Conservation (phyloP, 2,888 invertebrate genomes). For the Cataglyphis altisquamis region DNA sequence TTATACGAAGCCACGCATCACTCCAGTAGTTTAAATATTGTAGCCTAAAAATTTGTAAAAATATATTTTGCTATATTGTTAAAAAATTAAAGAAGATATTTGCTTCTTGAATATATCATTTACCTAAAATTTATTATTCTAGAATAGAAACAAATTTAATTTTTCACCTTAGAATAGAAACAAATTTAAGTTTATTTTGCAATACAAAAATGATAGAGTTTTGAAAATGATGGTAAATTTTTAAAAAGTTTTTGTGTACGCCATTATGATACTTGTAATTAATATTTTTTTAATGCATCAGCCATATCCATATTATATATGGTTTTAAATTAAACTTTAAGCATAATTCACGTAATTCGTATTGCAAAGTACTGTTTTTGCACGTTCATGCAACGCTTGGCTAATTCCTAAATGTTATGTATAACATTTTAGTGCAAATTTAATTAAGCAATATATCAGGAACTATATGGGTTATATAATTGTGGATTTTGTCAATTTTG, state of each 20-base stretch:
- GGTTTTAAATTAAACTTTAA: not conserved
- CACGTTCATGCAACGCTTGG: not conserved
- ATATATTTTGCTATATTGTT: slow-evolving; percentile 22
- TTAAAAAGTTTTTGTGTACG: not conserved
- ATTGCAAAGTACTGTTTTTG: not conserved
- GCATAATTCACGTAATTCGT: not conserved
- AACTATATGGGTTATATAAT: not conserved
- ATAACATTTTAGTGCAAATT: not conserved
- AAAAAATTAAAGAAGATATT: not conserved
- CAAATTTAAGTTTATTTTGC: not conserved
- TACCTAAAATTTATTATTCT: not conserved
- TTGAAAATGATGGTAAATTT: not conserved
- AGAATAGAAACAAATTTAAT: not conserved
- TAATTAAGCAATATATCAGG: not conserved
- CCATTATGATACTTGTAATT: not conserved
- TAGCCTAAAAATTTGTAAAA: not conserved
- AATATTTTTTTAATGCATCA: not conserved
- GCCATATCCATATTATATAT: not conserved
- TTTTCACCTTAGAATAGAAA: not conserved
- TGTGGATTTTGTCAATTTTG: not conserved
- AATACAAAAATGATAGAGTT: not conserved
- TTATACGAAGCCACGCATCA: too few relatives aligned
- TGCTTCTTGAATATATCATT: not conserved
- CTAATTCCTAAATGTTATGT: not conserved
- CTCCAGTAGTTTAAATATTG: not conserved